Base-by-base conservation (phyloP, 2,113 vertebrate genomes). In the Smithornis capensis region DNA sequence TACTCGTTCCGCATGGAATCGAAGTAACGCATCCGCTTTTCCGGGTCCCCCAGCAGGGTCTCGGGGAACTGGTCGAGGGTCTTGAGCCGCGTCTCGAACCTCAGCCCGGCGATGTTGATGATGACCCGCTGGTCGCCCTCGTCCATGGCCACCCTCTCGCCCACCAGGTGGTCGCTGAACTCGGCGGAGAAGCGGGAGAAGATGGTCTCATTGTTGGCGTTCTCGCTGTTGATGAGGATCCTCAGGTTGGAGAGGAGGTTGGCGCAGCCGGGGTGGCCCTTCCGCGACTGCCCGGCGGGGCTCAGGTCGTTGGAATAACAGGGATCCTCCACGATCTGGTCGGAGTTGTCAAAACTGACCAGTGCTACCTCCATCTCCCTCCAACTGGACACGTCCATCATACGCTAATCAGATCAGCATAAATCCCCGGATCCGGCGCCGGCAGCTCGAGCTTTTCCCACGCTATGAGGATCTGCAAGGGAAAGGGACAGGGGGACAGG, bases 1-100 rank as follows among this genome's bases (percentile, higher is more conserved):
- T 99, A 99, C 18, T 99, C 99, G 1, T 99, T 99, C 91, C 99
- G 99, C 99, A 99, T 99, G 57, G 99, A 99, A 96, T 99, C 99
- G n/a, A 99, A 99, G 97, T 99, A 99, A 16, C 98, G 97, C 98
- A 99, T 98, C 96, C 99, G 98, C 97, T 99, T 99, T 7, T 97
- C 97, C 0, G 98, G 97, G 84, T 99, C 98, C 70, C 99, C 99
- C 1, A 99, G 97, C 25, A 99, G 97, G 12, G 99, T 99, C 14
- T 99, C 99, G 0, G 99, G 99, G 95, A 99, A 99, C 95, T 99
- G 98, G 93, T 97, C 98, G 31, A 99, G 97, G 19, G 99, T 99
- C 97, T 98, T 98, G 76, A 99, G 98, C 82, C 98, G 98, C 0
- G 99, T 99, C 97, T 99, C 99, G 40, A 99, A 99, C 52, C 98